Evolutionary conservation across 2,797 vertebrate genomes (phyloP).

Genomic region (Anabacerthia variegaticeps): DNA sequence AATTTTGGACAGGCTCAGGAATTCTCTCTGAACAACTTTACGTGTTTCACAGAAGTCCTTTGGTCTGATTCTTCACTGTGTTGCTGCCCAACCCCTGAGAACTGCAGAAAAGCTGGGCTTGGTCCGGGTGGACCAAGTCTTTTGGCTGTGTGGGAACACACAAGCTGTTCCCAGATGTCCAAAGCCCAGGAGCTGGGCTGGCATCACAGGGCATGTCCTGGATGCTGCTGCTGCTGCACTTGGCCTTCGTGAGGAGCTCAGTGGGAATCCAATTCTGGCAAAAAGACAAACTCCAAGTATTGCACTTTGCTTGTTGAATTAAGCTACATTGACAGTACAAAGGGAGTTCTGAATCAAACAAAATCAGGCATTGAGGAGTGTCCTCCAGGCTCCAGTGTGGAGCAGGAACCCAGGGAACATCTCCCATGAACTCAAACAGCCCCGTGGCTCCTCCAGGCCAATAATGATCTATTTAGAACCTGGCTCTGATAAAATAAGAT

Average conservation of each 20-base stretch:
- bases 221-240: background rate
- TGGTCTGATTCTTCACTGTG: background rate
- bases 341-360: background rate
- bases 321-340: background rate
- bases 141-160: fast-evolving
- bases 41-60: background rate
- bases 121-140: too few species aligned
- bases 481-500: background rate
- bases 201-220: background rate
- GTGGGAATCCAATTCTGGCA: background rate
- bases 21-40: background rate
- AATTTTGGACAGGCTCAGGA: background rate
- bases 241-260: fast-evolving
- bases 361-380: background rate
- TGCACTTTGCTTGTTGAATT: background rate
- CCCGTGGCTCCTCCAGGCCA: background rate
- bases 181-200: background rate
- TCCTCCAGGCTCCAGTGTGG: background rate
- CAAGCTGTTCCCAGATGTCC: background rate
- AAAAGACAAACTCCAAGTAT: background rate
- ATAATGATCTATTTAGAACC: background rate
- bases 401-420: background rate
- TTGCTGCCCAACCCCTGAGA: background rate
- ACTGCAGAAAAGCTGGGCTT: background rate
- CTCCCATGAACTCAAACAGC: background rate